Evolutionary conservation across 2,113 vertebrate species (phyloP).

Genomic region (Bufo bufo): DNA sequence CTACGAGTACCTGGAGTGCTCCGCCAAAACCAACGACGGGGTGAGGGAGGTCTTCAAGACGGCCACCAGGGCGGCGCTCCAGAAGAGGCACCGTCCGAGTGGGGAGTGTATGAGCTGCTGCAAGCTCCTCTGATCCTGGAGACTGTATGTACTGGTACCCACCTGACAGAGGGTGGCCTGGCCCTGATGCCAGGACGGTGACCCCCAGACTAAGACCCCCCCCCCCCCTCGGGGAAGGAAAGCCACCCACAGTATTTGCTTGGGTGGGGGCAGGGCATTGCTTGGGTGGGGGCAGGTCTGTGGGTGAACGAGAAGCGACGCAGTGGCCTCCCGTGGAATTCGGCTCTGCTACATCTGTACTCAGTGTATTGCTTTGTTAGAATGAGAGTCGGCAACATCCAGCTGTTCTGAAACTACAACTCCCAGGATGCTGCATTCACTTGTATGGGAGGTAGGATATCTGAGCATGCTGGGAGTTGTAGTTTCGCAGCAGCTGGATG

Average conservation of each 20-base stretch:
- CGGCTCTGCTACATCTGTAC: neutral
- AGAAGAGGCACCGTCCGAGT: slow-evolving; percentile 81
- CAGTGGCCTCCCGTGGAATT: neutral
- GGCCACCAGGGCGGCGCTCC: slow-evolving; percentile 84
- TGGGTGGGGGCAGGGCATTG: too few relatives aligned
- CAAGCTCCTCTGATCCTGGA: slow-evolving; percentile 80
- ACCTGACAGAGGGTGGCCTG: too few relatives aligned
- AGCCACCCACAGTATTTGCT: neutral
- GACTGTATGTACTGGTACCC: neutral
- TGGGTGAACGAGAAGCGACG: too few relatives aligned
- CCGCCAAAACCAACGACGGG: slow-evolving; percentile 86
- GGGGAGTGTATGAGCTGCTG: slow-evolving; percentile 86
- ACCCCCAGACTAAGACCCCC: too few relatives aligned
- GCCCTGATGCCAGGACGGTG: neutral
- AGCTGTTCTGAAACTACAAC: too few relatives aligned
- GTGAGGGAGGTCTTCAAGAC: slow-evolving; percentile 86
- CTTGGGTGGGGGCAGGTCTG: too few relatives aligned
- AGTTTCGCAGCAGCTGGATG: too few relatives aligned
- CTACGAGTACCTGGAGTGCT: slow-evolving; percentile 95
- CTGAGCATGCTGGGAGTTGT: too few relatives aligned
- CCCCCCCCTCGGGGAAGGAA: too few relatives aligned
- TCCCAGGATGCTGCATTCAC: too few relatives aligned
- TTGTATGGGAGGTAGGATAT: too few relatives aligned
- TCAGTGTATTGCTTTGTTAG: neutral
- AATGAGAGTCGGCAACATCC: too few relatives aligned